phyloP scores from a whole-genome alignment of 1,140 invertebrate species.

The Macrostomum lignano region DNA sequence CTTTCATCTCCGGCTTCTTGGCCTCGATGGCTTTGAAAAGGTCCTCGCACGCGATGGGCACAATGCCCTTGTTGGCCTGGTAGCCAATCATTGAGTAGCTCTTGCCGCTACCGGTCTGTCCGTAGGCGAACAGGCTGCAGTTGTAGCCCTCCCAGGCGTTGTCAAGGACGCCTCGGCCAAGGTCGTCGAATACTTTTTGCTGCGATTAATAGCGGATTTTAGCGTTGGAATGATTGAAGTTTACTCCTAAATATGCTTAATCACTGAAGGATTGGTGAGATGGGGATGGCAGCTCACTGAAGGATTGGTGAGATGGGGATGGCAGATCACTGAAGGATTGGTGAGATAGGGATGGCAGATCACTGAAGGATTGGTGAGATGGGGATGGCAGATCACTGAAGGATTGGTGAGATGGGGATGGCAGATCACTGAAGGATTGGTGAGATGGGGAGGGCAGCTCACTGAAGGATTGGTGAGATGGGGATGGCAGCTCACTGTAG shows the following conservation, averaged over 20 bases:
- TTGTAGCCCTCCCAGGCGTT: conserved; percentile 95
- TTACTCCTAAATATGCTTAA: conserved; percentile 21
- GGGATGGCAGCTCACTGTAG: too few species aligned
- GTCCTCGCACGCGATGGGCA: conserved; percentile 68
- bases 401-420: too few species aligned
- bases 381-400: too few species aligned
- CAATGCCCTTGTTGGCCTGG: conserved; percentile 55
- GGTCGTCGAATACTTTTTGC: conserved; percentile 49
- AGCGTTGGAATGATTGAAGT: conserved; percentile 17
- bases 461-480: too few species aligned
- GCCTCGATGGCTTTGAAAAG: conserved; percentile 52
- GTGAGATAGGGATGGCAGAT: too few species aligned
- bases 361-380: too few species aligned
- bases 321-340: too few species aligned
- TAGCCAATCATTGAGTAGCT: conserved; percentile 95
- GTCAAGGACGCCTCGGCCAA: conserved; percentile 68
- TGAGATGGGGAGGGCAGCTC: too few species aligned
- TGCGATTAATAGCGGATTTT: conserved; percentile 24
- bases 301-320: too few species aligned
- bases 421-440: too few species aligned
- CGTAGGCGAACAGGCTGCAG: conserved; percentile 92
- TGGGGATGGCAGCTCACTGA: too few species aligned
- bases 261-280: too few species aligned
- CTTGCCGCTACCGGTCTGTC: conserved; percentile 90
- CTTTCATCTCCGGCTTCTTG: conserved; percentile 32